Evolutionary conservation across 2,888 invertebrate species (phyloP).

Genomic region (Keiferia lycopersicella): DNA sequence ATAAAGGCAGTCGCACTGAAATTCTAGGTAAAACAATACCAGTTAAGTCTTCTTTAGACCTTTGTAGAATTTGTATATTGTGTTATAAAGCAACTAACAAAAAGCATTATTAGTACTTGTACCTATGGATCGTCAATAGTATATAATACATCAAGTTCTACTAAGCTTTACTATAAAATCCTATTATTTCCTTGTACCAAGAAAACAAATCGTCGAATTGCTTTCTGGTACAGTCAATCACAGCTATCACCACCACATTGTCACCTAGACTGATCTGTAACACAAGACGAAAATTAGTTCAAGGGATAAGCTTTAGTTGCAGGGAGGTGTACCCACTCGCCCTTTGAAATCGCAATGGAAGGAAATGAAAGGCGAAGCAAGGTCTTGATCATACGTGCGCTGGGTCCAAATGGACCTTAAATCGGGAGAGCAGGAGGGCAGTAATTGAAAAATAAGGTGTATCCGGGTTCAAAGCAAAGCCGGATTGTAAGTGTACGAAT

Average conservation of each 20-base stretch:
- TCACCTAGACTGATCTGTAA: not conserved
- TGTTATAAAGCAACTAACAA: no score
- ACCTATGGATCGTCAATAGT: no score
- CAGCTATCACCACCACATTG: not conserved
- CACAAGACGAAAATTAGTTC: not conserved
- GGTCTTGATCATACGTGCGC: constrained; percentile 11
- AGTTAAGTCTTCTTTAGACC: no score
- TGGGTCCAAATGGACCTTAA: not conserved
- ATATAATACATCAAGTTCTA: not conserved
- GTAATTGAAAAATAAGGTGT: constrained; percentile 15
- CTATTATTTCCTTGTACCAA: not conserved
- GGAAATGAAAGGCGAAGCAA: constrained; percentile 14
- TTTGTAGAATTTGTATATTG: no score
- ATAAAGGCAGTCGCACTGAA: no score
- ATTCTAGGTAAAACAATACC: no score
- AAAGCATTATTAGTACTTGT: no score
- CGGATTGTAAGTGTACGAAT: not conserved
- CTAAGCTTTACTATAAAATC: not conserved
- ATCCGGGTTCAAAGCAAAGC: not conserved
- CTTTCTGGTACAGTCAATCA: not conserved
- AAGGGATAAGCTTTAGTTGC: not conserved
- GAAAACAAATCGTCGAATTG: constrained; percentile 1
- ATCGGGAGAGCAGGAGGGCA: not conserved
- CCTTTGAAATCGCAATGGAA: constrained; percentile 1
- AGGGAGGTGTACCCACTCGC: not conserved